Percentiles rank a stretch among this genome's conserved stretches.
phyloP scores from a whole-genome alignment of 2,888 invertebrate species.

The Tetragonula carbonaria region DNA sequence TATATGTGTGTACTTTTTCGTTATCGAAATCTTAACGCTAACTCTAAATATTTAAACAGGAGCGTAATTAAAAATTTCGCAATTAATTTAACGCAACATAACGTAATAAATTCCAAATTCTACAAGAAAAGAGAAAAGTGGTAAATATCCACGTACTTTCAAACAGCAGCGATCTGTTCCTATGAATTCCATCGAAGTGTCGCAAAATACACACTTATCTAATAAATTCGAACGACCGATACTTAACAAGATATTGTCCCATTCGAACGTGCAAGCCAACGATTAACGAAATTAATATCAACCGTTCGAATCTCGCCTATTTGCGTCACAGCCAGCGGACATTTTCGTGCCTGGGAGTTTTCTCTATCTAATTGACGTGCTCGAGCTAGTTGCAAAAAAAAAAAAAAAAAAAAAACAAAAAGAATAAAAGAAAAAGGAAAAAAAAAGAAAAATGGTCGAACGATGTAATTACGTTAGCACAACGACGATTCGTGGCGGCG shows the following conservation, averaged over 20 bases:
- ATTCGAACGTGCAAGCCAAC: background rate
- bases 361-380: constrained; percentile 32
- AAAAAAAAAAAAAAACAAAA: too few relatives aligned
- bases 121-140: too few relatives aligned
- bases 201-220: background rate
- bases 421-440: too few relatives aligned
- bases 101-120: too few relatives aligned
- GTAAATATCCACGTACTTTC: too few relatives aligned
- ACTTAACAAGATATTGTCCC: background rate
- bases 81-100: too few relatives aligned
- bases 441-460: background rate
- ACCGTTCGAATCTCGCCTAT: background rate
- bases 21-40: too few relatives aligned
- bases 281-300: background rate
- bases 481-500: constrained; percentile 8
- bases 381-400: background rate
- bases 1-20: too few relatives aligned
- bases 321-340: background rate
- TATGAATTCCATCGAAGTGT: background rate
- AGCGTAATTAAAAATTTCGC: too few relatives aligned
- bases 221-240: background rate
- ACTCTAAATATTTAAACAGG: too few relatives aligned
- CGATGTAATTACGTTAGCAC: constrained; percentile 33
- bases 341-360: background rate
- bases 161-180: too few relatives aligned